Conservation (phyloP, 2,113 vertebrate species). For the Serranochromis macrocephalus region DNA sequence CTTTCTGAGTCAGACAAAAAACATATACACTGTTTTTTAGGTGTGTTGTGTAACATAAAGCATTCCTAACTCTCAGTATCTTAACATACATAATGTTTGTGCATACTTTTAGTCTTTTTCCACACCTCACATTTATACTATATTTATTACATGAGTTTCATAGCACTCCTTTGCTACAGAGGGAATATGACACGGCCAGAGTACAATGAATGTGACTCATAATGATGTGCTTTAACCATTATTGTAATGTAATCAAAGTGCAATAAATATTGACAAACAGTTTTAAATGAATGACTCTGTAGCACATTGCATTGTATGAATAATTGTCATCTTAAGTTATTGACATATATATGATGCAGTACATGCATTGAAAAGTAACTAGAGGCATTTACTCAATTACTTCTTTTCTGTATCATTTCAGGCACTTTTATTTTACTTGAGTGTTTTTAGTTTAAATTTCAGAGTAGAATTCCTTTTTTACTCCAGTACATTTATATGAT, state of each 20-base stretch:
- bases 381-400: not conserved
- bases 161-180: constrained; percentile 4
- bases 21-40: not conserved
- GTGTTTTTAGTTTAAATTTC: not conserved
- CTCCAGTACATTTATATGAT: not conserved
- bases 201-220: constrained; percentile 53
- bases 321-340: not conserved
- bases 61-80: constrained; percentile 7
- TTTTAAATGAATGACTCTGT: not conserved
- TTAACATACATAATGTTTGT: not conserved
- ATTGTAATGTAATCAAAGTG: constrained; percentile 56
- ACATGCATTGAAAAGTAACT: not conserved
- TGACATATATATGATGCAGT: not conserved
- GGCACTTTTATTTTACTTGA: not conserved
- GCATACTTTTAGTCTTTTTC: constrained; percentile 6
- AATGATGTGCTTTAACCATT: constrained; percentile 55
- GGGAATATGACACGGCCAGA: not conserved
- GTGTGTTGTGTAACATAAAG: not conserved
- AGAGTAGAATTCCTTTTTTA: not conserved
- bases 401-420: not conserved
- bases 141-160: constrained; percentile 37
- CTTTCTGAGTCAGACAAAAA: not conserved
- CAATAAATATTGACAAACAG: constrained; percentile 63
- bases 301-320: not conserved
- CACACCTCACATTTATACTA: constrained; percentile 29